A percentile compares a stretch with the other conserved stretches of the same genome.
Conservation (phyloP, 1,140 invertebrate species). For the Tachypleus tridentatus region DNA sequence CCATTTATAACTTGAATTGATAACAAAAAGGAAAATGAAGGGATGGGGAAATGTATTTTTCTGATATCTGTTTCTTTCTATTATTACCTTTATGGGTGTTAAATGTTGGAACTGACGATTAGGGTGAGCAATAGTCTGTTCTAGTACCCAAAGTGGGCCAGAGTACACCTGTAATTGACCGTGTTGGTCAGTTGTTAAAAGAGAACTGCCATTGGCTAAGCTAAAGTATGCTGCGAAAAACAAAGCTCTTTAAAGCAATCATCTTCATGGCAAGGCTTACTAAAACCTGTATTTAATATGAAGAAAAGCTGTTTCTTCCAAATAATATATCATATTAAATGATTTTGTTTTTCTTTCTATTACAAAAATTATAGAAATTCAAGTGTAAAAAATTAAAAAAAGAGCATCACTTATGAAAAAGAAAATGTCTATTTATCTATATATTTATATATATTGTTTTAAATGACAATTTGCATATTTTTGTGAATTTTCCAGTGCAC, state of each 20-base stretch:
- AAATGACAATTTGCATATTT: too few relatives aligned
- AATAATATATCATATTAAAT: too few relatives aligned
- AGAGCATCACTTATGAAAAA: too few relatives aligned
- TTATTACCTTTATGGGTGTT: slow-evolving; percentile 34
- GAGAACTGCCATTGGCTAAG: slow-evolving; percentile 27
- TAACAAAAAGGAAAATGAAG: neutral
- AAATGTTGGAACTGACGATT: slow-evolving; percentile 36
- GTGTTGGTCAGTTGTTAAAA: slow-evolving; percentile 34
- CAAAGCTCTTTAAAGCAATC: neutral
- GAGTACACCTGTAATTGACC: slow-evolving; percentile 30
- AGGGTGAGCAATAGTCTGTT: slow-evolving; percentile 31
- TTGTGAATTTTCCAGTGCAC: too few relatives aligned
- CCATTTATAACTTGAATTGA: too few relatives aligned
- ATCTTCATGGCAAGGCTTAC: neutral
- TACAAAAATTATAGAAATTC: too few relatives aligned
- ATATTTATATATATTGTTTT: too few relatives aligned
- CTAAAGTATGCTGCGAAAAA: slow-evolving; percentile 30
- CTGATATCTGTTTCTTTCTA: neutral
- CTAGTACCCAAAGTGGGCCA: slow-evolving; percentile 30
- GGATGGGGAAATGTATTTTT: neutral
- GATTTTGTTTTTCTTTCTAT: too few relatives aligned
- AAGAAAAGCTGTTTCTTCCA: too few relatives aligned
- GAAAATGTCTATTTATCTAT: too few relatives aligned
- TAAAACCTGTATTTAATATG: slow-evolving; percentile 42
- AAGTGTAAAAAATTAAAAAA: too few relatives aligned